Evolutionary conservation across 2,888 invertebrate species (phyloP), one percentile per base, ranked within the genome.

Genomic region (Diadegma fenestrale): DNA sequence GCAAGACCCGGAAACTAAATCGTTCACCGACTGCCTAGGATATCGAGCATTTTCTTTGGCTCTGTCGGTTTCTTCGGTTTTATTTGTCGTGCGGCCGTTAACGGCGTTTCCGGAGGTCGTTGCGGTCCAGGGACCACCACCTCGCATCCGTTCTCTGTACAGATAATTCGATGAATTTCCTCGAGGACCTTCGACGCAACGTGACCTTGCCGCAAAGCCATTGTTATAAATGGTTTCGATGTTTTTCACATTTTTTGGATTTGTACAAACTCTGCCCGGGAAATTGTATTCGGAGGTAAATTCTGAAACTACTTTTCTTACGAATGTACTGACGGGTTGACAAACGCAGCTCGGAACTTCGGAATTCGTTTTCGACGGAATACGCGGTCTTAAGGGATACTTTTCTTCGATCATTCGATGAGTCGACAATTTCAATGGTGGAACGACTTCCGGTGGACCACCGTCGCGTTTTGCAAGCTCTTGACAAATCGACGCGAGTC

Each of bases 401-500:
- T 81, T 80, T 68, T 79, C 72, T 19, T 51, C 73, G 8, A 75
- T 26, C n/a, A 63, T 14, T 45, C 78, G 81, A 69, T 66, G 26
- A 4, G 80, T 77, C 8, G 80, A 77, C 14, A 75, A 58, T 71
- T 79, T 54, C 17, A 68, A 2, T 7, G 61, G 45, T 19, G 85
- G 86, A 3, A 87, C 79, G 51, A 88, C 83, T 0, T 87, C 82
- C 58, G 58, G 48, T 54, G 88, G 87, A 61, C 88, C 88, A 54
- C 87, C 88, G 66, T 89, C 89, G 48, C 84, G 86, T 77, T 81
- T 86, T 1, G 86, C 75, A 7, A 90, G 83, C 61, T 89, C 89
- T 22, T 88, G 84, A 48, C 90, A 90, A 41, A 91, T 66, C 12
- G 86, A 79, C 30, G 73, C 82, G 12, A 91, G 76, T n/a, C 90